Evolutionary conservation across 2,888 invertebrate genomes (phyloP).

Genomic region (Aphelenchoides bicaudatus): DNA sequence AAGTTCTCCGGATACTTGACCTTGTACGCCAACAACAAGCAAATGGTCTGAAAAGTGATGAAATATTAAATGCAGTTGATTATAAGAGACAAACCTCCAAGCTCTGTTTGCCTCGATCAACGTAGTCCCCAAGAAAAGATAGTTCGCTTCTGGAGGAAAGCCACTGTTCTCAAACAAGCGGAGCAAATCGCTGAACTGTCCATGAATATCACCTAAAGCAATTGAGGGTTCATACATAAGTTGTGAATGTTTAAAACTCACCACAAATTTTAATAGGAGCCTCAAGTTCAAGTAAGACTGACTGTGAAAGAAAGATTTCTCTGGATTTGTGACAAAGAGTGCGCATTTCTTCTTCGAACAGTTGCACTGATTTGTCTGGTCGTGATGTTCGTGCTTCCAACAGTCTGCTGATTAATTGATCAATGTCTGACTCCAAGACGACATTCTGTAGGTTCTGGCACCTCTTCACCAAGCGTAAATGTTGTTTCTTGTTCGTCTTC

Average conservation of each 20-base stretch:
- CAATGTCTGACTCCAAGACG: background rate
- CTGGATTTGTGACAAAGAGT: slow-evolving; percentile 94
- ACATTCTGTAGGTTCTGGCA: too few species aligned
- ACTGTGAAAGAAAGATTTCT: slow-evolving; percentile 97
- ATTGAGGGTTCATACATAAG: too few species aligned
- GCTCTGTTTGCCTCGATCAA: slow-evolving; percentile 50
- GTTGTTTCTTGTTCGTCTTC: too few species aligned
- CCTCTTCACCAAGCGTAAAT: too few species aligned
- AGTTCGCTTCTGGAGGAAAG: slow-evolving; percentile 98
- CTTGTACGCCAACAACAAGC: slow-evolving; percentile 82
- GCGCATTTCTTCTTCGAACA: slow-evolving; percentile 95
- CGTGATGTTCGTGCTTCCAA: slow-evolving; percentile 82
- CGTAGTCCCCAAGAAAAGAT: slow-evolving; percentile 77
- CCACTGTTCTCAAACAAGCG: slow-evolving; percentile 97
- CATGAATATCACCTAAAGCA: background rate
- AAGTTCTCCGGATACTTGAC: slow-evolving; percentile 79
- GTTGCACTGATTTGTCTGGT: slow-evolving; percentile 98
- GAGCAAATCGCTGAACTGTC: slow-evolving; percentile 91
- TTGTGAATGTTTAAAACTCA: too few species aligned
- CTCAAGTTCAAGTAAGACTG: slow-evolving; percentile 93
- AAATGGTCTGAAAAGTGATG: slow-evolving; percentile 57
- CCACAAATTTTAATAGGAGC: slow-evolving; percentile 99
- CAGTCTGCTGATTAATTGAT: slow-evolving; percentile 54
- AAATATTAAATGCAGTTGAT: too few species aligned
- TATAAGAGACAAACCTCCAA: background rate